Conservation (phyloP, 2,797 vertebrate genomes). For the Etheostoma nigrum region DNA sequence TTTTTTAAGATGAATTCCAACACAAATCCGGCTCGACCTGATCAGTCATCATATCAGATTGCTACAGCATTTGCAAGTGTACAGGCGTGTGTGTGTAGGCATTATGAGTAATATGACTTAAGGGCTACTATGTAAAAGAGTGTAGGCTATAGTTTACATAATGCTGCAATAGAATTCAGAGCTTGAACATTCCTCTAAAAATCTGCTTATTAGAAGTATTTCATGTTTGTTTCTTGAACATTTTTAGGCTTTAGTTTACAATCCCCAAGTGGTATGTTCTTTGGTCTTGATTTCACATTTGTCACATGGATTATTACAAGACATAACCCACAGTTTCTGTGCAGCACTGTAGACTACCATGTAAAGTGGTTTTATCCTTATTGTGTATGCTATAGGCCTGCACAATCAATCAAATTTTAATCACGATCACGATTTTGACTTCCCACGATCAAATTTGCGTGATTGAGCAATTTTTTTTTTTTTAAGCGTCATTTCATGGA, state of each 20-base stretch:
- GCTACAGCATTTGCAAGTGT: slow-evolving; percentile 9
- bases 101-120: slow-evolving; percentile 46
- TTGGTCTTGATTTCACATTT: not conserved
- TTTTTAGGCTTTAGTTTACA: slow-evolving; percentile 41
- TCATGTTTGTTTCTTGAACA: slow-evolving; percentile 13
- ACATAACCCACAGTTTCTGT: not conserved
- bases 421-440: too few species aligned
- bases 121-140: slow-evolving; percentile 33
- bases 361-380: not conserved
- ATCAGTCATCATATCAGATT: slow-evolving; percentile 17
- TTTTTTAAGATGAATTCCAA: slow-evolving; percentile 26
- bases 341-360: not conserved
- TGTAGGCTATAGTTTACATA: slow-evolving; percentile 29
- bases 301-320: slow-evolving; percentile 22
- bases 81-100: slow-evolving; percentile 17
- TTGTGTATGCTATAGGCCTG: not conserved
- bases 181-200: slow-evolving; percentile 34
- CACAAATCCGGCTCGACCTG: not conserved
- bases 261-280: not conserved
- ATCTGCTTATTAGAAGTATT: slow-evolving; percentile 32
- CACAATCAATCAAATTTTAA: too few species aligned
- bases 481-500: too few species aligned
- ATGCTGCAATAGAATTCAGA: not conserved
- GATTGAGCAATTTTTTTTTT: too few species aligned
- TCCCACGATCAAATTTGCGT: too few species aligned